phyloP scores from a whole-genome alignment of 2,113 vertebrate species.

The Atlantisia rogersi region DNA sequence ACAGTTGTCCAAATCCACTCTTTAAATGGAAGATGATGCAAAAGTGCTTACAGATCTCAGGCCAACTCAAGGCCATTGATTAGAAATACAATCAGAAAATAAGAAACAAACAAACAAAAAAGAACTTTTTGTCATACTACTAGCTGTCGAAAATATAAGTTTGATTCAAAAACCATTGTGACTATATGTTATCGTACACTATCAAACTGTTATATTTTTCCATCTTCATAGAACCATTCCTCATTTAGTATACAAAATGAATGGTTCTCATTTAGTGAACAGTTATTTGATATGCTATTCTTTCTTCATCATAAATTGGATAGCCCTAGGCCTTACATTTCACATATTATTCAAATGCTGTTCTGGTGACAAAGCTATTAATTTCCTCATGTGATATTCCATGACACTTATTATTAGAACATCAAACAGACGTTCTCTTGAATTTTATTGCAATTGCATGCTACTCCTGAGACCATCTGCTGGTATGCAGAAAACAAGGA shows the following conservation, averaged over 20 bases:
- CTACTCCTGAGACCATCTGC: background rate
- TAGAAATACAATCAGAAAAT: background rate
- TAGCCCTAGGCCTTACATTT: background rate
- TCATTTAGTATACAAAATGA: background rate
- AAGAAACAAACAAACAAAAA: background rate
- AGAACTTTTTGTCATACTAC: background rate
- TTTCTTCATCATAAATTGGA: background rate
- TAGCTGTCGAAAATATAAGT: background rate
- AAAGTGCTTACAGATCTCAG: rapidly evolving
- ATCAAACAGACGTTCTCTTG: background rate
- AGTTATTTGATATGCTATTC: background rate
- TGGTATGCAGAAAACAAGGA: background rate
- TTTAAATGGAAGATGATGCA: background rate
- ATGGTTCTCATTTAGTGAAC: background rate
- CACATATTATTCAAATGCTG: background rate
- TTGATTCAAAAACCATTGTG: background rate
- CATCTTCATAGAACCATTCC: background rate
- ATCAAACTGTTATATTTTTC: background rate
- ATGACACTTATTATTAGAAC: background rate
- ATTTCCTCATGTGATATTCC: background rate
- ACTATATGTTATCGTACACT: background rate
- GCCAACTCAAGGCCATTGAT: background rate
- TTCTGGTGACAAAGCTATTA: background rate
- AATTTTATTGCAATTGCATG: background rate
- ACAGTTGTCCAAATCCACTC: background rate